Evolutionary conservation across 1,140 invertebrate genomes (phyloP).

Genomic region (Achroia grisella): DNA sequence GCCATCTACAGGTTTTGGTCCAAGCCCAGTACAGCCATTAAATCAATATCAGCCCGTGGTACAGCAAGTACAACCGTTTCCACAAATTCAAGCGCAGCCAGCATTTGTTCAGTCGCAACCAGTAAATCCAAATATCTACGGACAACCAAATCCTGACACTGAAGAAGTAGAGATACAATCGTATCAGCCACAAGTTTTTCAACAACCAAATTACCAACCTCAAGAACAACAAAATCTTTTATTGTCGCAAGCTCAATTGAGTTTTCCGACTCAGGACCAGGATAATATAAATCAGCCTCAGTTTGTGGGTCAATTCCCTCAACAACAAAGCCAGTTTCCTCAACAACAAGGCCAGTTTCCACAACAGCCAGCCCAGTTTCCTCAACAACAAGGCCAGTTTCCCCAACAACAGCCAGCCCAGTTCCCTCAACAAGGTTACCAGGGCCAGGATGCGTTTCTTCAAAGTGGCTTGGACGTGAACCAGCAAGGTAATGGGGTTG

Average conservation of each 20-base stretch:
- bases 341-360: slow-evolving; percentile 7
- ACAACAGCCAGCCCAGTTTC: neutral
- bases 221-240: slow-evolving; percentile 16
- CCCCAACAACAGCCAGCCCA: slow-evolving; percentile 3
- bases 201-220: slow-evolving; percentile 16
- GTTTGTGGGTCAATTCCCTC: slow-evolving; percentile 7
- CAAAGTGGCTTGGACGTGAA: slow-evolving; percentile 57
- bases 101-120: slow-evolving; percentile 28
- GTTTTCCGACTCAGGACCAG: slow-evolving; percentile 14
- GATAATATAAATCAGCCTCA: slow-evolving; percentile 15
- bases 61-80: slow-evolving; percentile 17
- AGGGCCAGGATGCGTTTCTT: slow-evolving; percentile 38
- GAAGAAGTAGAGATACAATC: neutral
- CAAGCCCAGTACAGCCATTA: slow-evolving; percentile 18
- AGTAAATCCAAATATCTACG: slow-evolving; percentile 12
- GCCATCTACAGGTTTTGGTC: slow-evolving; percentile 11
- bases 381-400: neutral
- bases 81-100: slow-evolving; percentile 25
- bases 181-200: slow-evolving; percentile 8
- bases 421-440: slow-evolving; percentile 9
- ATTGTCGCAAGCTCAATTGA: slow-evolving; percentile 19
- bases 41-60: slow-evolving; percentile 15
- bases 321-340: slow-evolving; percentile 9
- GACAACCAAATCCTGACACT: slow-evolving; percentile 6
- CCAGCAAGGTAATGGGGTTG: slow-evolving; percentile 48